Evolutionary conservation across 1,140 invertebrate species (phyloP).

Genomic region (Himalopsyche phryganea): DNA sequence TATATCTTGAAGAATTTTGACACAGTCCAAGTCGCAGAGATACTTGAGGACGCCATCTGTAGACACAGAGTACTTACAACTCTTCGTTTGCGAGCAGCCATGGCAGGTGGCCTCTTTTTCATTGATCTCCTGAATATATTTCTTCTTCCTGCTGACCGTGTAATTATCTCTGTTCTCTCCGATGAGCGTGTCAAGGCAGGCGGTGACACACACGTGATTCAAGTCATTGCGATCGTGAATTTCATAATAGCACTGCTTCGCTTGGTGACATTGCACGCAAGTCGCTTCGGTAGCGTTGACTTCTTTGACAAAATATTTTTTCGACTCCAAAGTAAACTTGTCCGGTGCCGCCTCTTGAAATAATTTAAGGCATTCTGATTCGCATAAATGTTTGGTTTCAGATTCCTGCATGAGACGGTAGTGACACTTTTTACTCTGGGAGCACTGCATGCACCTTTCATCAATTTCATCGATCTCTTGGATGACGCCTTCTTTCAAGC

Average conservation of each 20-base stretch:
- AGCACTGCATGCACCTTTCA: conserved; percentile 41
- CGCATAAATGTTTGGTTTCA: conserved; percentile 42
- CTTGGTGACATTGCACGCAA: conserved; percentile 48
- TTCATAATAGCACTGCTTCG: conserved; percentile 54
- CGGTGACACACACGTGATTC: conserved; percentile 51
- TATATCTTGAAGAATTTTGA: conserved; percentile 33
- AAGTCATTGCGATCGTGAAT: conserved; percentile 53
- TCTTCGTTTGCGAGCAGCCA: conserved; percentile 41
- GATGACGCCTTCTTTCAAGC: conserved; percentile 41
- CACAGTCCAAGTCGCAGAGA: conserved; percentile 45
- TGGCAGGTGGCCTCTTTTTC: conserved; percentile 39
- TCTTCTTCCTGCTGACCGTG: conserved; percentile 41
- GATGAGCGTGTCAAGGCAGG: conserved; percentile 54
- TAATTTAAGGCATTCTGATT: conserved; percentile 36
- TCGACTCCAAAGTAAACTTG: conserved; percentile 38
- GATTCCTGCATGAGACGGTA: conserved; percentile 38
- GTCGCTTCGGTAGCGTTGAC: conserved; percentile 38
- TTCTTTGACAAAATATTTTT: conserved; percentile 48
- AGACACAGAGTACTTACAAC: conserved; percentile 38
- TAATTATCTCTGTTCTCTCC: conserved; percentile 54
- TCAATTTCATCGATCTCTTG: conserved; percentile 30
- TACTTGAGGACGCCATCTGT: conserved; percentile 43
- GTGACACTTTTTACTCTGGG: conserved; percentile 36
- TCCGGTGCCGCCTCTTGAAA: conserved; percentile 38
- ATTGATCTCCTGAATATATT: conserved; percentile 39